A percentile compares a stretch with the other conserved stretches of the same genome.
phyloP scores from a whole-genome alignment of 2,113 vertebrate genomes.

The Labeo rohita region DNA sequence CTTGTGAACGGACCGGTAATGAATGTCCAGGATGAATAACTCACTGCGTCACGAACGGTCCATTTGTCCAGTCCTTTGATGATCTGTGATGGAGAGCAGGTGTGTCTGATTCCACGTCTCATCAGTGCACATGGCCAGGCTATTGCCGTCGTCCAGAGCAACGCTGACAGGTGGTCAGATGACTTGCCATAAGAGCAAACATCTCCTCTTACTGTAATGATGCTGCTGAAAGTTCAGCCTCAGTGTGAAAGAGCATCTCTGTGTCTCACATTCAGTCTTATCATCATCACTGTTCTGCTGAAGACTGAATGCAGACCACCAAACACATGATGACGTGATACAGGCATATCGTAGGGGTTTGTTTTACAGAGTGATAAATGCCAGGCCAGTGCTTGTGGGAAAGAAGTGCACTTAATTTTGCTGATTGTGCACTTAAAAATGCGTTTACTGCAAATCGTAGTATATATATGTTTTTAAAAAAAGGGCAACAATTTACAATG shows the following conservation, averaged over 20 bases:
- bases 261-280: not conserved
- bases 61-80: slow-evolving; percentile 3
- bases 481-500: too few species aligned
- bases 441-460: not conserved
- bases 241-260: not conserved
- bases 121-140: not conserved
- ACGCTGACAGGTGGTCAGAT: not conserved
- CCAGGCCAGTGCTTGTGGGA: not conserved
- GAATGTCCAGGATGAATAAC: not conserved
- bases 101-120: not conserved
- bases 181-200: not conserved
- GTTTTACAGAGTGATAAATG: not conserved
- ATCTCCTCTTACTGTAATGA: not conserved
- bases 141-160: not conserved
- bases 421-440: not conserved
- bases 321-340: not conserved
- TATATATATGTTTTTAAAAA: too few species aligned
- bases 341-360: not conserved
- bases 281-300: not conserved
- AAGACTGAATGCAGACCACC: not conserved
- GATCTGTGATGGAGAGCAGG: not conserved
- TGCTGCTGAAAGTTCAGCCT: not conserved
- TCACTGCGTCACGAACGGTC: not conserved
- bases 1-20: not conserved
- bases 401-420: not conserved